Conservation (phyloP, 1,140 invertebrate genomes). For the Druon quercuslanigerum region DNA sequence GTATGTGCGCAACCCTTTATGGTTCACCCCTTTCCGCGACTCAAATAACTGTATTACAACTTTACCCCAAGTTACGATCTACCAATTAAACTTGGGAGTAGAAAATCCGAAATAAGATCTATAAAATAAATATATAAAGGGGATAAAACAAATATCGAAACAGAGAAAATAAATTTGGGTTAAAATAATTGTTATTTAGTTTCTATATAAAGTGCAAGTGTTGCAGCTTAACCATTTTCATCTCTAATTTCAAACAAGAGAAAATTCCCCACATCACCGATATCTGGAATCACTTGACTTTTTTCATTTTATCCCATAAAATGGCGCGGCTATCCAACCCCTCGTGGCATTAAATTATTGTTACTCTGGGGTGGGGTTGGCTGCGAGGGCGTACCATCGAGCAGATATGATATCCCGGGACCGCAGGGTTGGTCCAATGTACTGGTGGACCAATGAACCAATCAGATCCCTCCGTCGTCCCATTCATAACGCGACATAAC, state of each 20-base stretch:
- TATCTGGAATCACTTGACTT: conserved; percentile 13
- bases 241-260: background rate
- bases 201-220: no score
- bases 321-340: conserved; percentile 50
- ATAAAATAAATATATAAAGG: no score
- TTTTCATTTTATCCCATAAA: conserved; percentile 49
- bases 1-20: conserved; percentile 43
- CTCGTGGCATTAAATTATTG: conserved; percentile 67
- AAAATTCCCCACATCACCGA: background rate
- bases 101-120: no score
- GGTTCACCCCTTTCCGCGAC: conserved; percentile 13
- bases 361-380: conserved; percentile 66
- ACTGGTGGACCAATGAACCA: conserved; percentile 55
- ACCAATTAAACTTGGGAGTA: conserved; percentile 1
- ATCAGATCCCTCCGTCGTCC: conserved; percentile 52
- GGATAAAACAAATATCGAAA: no score
- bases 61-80: conserved; percentile 18
- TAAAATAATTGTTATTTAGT: no score
- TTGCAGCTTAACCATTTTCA: background rate
- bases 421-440: conserved; percentile 56
- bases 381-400: conserved; percentile 66
- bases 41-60: conserved; percentile 30
- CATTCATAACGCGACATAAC: conserved; percentile 56
- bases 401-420: conserved; percentile 69
- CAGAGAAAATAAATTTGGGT: no score